phyloP scores from a whole-genome alignment of 2,797 vertebrate genomes.

The Tapera naevia region DNA sequence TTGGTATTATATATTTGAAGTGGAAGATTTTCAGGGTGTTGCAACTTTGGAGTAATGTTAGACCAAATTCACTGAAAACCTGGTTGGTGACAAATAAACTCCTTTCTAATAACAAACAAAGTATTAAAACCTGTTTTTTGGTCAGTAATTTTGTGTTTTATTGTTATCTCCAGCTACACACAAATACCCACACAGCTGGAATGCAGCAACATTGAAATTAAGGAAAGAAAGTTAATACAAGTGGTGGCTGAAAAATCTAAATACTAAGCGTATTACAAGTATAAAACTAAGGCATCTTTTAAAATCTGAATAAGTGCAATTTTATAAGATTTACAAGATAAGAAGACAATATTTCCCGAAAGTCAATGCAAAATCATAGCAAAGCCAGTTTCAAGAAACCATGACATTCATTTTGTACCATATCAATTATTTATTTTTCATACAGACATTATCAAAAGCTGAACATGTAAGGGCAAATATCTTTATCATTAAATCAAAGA shows the following conservation, averaged over 20 bases:
- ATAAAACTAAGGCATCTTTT: neutral
- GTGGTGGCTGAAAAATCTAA: neutral
- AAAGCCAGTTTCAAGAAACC: neutral
- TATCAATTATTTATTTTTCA: neutral
- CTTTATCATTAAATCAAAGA: neutral
- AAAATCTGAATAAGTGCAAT: neutral
- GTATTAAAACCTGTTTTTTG: neutral
- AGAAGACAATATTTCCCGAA: neutral
- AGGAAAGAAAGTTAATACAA: neutral
- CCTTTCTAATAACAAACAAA: neutral
- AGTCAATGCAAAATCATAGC: neutral
- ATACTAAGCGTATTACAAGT: neutral
- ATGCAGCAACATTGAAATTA: neutral
- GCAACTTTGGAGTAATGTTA: neutral
- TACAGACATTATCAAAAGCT: neutral
- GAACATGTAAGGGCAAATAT: neutral
- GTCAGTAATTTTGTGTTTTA: neutral
- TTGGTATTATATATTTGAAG: constrained; percentile 6
- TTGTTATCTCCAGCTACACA: neutral
- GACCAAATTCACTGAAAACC: neutral
- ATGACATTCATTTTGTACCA: neutral
- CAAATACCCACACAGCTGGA: neutral
- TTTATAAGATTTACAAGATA: neutral
- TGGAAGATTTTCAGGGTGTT: neutral
- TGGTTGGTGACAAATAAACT: neutral